Percentiles rank a stretch among this genome's conserved stretches.
These are phyloP conservation scores for Ferdinandea cuprea DNA, from an alignment of 2,888 invertebrate species.

Conservation along the genomic window DNA sequence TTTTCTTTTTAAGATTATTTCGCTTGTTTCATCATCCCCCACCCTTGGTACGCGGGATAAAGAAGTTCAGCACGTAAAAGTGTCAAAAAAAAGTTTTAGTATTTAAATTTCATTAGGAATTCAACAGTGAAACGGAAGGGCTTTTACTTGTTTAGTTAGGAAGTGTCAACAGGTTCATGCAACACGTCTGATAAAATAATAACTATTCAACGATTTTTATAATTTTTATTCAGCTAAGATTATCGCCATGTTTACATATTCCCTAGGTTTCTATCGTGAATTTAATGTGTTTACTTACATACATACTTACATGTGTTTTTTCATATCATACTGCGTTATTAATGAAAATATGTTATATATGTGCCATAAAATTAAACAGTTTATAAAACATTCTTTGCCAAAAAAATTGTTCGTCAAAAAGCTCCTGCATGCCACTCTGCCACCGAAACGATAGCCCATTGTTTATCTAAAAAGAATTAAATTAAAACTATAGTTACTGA, in stretches of 20 bases:
- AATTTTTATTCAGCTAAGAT: neutral
- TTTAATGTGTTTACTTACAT: constrained; percentile 1
- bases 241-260: neutral
- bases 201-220: constrained; percentile 33
- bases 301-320: too few species aligned
- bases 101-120: constrained; percentile 71
- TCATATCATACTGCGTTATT: too few species aligned
- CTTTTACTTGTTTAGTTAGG: constrained; percentile 55
- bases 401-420: too few species aligned
- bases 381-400: too few species aligned
- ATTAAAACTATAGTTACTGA: too few species aligned
- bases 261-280: too few species aligned
- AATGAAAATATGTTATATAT: too few species aligned
- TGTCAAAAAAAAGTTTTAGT: constrained; percentile 55
- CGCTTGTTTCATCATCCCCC: constrained; percentile 25
- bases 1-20: constrained; percentile 42
- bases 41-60: neutral
- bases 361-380: too few species aligned
- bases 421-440: too few species aligned
- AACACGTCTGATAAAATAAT: constrained; percentile 35
- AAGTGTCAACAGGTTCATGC: constrained; percentile 57
- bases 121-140: constrained; percentile 34
- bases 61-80: constrained; percentile 48
- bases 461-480: too few species aligned
- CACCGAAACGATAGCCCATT: too few species aligned